Conservation (phyloP, 2,797 vertebrate species). For the Bovichtus diacanthus region DNA sequence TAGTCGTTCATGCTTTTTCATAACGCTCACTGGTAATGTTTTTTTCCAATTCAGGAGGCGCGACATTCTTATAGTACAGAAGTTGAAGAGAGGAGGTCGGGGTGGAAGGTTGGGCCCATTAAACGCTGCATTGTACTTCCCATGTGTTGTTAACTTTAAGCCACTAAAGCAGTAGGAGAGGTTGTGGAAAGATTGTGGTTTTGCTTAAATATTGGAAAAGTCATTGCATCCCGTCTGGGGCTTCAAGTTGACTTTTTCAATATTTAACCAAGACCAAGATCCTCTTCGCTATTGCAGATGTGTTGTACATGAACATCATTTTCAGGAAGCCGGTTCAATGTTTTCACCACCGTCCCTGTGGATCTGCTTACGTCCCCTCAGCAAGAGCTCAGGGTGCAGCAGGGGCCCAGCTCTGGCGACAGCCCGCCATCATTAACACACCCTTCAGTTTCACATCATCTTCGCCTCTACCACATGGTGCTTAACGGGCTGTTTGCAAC, state of each 20-base stretch:
- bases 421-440: conserved; percentile 74
- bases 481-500: conserved; percentile 83
- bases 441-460: conserved; percentile 71
- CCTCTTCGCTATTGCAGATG: neutral
- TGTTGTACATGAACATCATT: neutral
- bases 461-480: conserved; percentile 64
- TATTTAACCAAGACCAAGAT: conserved; percentile 1
- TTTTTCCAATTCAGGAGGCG: conserved; percentile 16
- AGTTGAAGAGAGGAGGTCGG: neutral
- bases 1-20: no score
- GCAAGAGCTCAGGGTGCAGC: conserved; percentile 26
- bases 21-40: neutral
- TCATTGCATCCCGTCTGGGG: neutral
- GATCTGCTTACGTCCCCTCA: conserved; percentile 31
- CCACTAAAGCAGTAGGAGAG: conserved; percentile 6
- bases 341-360: conserved; percentile 6
- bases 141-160: conserved; percentile 15
- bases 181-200: conserved; percentile 6
- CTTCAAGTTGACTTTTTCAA: conserved; percentile 1
- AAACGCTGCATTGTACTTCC: neutral
- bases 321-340: conserved; percentile 3
- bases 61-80: neutral
- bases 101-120: neutral
- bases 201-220: conserved; percentile 7
- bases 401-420: conserved; percentile 48